Conservation (phyloP, 92 coral and sea anemone species). For the Ricordea florida region DNA sequence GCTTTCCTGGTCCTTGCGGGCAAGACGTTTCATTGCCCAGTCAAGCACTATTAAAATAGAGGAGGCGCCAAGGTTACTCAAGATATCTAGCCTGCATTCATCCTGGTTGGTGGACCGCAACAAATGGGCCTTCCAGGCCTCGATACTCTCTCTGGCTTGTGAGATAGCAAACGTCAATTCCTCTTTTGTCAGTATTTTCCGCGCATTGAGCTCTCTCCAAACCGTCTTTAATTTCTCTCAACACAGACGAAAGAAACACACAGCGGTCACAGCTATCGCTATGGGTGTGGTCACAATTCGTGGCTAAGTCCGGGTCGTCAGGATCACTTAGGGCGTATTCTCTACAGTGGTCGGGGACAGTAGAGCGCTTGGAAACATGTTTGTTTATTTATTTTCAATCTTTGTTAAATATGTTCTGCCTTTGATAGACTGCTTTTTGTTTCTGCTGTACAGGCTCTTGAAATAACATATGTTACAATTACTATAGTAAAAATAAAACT, state of each 20-base stretch:
- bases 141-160: slow-evolving; percentile 1
- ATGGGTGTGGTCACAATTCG: slow-evolving; percentile 31
- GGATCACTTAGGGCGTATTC: slow-evolving; percentile 20
- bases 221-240: slow-evolving; percentile 18
- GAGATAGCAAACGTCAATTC: neutral
- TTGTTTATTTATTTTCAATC: neutral
- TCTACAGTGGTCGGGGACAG: slow-evolving; percentile 45
- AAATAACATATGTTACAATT: too few species aligned
- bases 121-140: too few species aligned
- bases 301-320: neutral
- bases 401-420: neutral
- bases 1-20: too few species aligned
- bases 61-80: too few species aligned
- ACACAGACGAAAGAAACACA: slow-evolving; percentile 34
- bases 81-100: too few species aligned
- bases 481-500: too few species aligned
- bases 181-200: neutral
- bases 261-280: slow-evolving; percentile 38
- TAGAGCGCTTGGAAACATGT: slow-evolving; percentile 18
- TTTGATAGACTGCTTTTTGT: neutral
- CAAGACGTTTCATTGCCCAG: neutral
- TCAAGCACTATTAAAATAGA: too few species aligned
- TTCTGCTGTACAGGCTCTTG: neutral
- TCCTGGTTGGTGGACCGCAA: too few species aligned
- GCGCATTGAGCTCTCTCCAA: slow-evolving; percentile 6